A percentile compares a stretch with the other conserved stretches of the same genome.
phyloP scores from a whole-genome alignment of 1,140 invertebrate genomes.

The Brachionus angularis region DNA sequence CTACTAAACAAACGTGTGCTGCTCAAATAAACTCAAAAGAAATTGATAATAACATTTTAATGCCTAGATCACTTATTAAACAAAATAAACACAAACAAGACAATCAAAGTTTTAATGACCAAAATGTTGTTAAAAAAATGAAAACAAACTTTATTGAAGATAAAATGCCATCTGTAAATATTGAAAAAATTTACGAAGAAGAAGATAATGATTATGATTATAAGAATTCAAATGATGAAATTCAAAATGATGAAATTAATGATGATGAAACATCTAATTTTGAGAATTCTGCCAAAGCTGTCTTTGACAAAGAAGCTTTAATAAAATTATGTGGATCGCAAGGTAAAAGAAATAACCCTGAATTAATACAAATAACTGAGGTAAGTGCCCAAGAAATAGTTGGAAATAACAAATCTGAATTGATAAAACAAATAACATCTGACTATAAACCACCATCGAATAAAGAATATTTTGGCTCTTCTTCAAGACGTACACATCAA shows the following conservation, averaged over 20 bases:
- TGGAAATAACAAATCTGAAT: conserved; percentile 18
- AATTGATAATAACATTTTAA: background rate
- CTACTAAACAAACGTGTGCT: background rate
- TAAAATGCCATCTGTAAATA: no score
- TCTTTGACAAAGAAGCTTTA: conserved; percentile 21
- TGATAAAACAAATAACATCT: conserved; percentile 33
- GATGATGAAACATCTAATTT: background rate
- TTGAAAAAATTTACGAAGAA: no score
- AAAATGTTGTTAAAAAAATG: no score
- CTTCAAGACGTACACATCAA: conserved; percentile 15
- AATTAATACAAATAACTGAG: background rate
- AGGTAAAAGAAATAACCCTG: background rate
- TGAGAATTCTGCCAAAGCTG: background rate
- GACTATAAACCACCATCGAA: conserved; percentile 31
- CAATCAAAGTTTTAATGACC: no score
- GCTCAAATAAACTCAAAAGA: background rate
- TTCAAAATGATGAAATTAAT: background rate
- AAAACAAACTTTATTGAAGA: no score
- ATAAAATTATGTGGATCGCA: conserved; percentile 27
- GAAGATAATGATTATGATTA: no score
- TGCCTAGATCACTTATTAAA: background rate
- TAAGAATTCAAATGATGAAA: no score
- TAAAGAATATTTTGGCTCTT: conserved; percentile 35
- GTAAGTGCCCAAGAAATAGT: conserved; percentile 18
- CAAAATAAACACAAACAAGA: no score